Conservation (phyloP, 2,797 vertebrate species). For the Myotis pilosus region DNA sequence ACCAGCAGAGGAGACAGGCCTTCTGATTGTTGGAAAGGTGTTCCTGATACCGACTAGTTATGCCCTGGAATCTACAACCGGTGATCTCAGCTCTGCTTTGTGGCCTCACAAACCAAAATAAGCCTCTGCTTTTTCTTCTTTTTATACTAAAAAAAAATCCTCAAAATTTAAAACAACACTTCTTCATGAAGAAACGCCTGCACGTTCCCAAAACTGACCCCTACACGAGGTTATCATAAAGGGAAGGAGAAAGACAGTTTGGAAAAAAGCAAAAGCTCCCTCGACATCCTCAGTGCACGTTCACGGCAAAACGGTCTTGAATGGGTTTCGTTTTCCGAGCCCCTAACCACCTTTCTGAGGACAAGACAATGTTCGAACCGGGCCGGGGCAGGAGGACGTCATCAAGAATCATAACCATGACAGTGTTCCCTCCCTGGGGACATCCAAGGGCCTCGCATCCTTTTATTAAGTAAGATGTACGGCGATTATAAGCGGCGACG, state of each 20-base stretch:
- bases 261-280: not conserved
- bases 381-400: not conserved
- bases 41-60: not conserved
- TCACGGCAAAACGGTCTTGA: not conserved
- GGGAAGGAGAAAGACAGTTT: not conserved
- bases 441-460: not conserved
- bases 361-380: not conserved
- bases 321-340: not conserved
- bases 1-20: not conserved
- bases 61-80: not conserved
- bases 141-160: not conserved
- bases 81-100: not conserved
- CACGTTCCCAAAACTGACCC: not conserved
- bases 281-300: not conserved
- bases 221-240: not conserved
- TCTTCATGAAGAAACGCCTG: not conserved
- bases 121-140: not conserved
- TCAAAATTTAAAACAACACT: not conserved
- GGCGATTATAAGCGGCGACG: not conserved
- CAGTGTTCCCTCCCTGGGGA: not conserved
- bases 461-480: constrained; percentile 13
- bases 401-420: not conserved
- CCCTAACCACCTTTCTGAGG: not conserved
- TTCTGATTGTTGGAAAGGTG: not conserved
- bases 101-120: not conserved